These are phyloP conservation scores for Leptinotarsa defecta DNA, from an alignment of 1,140 invertebrate species.

Conservation along the genomic window DNA sequence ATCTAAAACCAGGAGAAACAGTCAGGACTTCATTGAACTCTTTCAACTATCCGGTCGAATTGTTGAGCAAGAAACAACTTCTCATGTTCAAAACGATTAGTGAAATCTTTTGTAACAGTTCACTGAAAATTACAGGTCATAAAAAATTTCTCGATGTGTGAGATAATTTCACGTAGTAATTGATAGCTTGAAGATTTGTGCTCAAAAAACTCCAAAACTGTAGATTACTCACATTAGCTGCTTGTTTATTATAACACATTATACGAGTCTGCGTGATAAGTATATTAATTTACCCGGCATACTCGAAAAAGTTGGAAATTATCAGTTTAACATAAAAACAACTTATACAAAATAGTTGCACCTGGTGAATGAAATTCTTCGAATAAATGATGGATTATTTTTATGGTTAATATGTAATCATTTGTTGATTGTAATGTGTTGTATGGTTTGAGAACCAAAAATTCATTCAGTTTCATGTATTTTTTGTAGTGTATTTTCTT, in stretches of 20 bases:
- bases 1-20: too few relatives aligned
- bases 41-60: not conserved
- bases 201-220: not conserved
- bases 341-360: not conserved
- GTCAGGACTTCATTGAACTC: too few relatives aligned
- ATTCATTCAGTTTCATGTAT: too few relatives aligned
- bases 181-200: conserved; percentile 16
- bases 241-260: conserved; percentile 24
- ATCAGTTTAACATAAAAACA: conserved; percentile 7
- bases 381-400: not conserved
- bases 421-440: not conserved
- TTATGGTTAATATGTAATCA: not conserved
- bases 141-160: not conserved
- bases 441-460: too few relatives aligned
- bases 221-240: conserved; percentile 18
- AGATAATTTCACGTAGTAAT: conserved; percentile 7
- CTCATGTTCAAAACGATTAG: not conserved
- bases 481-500: too few relatives aligned
- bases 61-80: not conserved
- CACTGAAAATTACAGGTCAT: not conserved
- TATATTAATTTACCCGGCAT: conserved; percentile 10
- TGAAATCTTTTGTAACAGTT: conserved; percentile 1
- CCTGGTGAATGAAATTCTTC: not conserved
- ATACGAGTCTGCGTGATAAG: conserved; percentile 12
- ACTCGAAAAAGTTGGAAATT: conserved; percentile 7